Evolutionary conservation across 2,113 vertebrate species (phyloP).

Genomic region (Neolamprologus cancellatus): DNA sequence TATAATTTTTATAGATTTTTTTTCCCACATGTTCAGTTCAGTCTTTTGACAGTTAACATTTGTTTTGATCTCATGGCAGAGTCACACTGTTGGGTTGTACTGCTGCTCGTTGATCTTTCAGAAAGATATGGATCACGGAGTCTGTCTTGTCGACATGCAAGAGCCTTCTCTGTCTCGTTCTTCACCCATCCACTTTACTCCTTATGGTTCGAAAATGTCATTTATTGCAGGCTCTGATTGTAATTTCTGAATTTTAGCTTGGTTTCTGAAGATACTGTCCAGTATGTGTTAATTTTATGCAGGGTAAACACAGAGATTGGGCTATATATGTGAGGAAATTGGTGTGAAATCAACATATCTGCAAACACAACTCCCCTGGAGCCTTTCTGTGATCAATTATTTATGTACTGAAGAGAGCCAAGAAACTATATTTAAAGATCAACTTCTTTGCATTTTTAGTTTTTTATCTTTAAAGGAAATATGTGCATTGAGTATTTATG

Average conservation of each 20-base stretch:
- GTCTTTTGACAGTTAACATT: slow-evolving; percentile 7
- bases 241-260: slow-evolving; percentile 2
- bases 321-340: slow-evolving; percentile 42
- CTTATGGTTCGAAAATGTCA: background rate
- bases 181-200: background rate
- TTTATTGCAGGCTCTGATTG: background rate
- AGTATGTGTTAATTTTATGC: slow-evolving; percentile 41
- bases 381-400: slow-evolving; percentile 59
- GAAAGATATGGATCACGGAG: background rate
- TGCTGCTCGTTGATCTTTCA: background rate
- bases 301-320: slow-evolving; percentile 43
- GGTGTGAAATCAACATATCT: slow-evolving; percentile 61
- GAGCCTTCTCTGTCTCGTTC: background rate
- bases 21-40: background rate
- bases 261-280: slow-evolving; percentile 26
- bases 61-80: slow-evolving; percentile 2
- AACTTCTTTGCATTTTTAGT: slow-evolving; percentile 25
- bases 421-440: slow-evolving; percentile 57
- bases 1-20: background rate
- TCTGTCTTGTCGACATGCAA: background rate
- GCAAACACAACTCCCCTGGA: slow-evolving; percentile 19
- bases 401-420: slow-evolving; percentile 46
- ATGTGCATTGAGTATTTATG: slow-evolving; percentile 34
- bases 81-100: background rate
- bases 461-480: slow-evolving; percentile 47